Base-by-base conservation (phyloP, 2,113 vertebrate genomes). In the Macaca mulatta region DNA sequence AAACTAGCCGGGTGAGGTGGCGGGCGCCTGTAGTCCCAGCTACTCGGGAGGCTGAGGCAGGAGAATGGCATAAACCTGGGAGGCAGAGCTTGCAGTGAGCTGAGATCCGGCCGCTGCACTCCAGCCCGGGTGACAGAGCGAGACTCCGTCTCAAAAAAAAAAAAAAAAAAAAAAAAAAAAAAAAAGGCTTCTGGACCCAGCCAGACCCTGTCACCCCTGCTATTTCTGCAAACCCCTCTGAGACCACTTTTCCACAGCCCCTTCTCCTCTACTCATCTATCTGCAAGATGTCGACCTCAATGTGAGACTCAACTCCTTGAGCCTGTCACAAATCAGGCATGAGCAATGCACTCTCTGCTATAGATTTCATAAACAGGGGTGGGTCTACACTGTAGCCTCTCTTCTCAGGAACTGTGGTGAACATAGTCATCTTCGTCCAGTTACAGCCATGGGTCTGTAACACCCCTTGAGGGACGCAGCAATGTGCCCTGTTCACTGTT, bases 301-400 rank as follows among this genome's bases (percentile, higher is more conserved):
- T 17, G 67, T n/a, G 59, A 48, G 16, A 70, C 7, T 45, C 27
- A 25, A 2, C 22, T 82, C 59, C 32, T 16, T 45, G 72, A 40
- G 35, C 38, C 7, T 27, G 55, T 57, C 13, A 12, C 77, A 61
- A 35, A 2, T 48, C 75, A 13, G 0, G 30, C 8, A 3, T 0
- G 25, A 74, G 30, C 45, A 5, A 7, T 0, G 3, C 0, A 0
- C n/a, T 5, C 35, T 78, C n/a, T 8, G 27, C 59, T 55, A 13
- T 45, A 11, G 27, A 32, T 55, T 88, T 67, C 77, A 5, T 4
- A 48, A 18, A 4, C 11, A 0, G 3, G 16, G 30, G 67, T 10
- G 35, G 14, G 23, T 50, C 87, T 10, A 30, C 38, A 9, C 55
- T 2, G 8, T 35, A 77, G 89, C 23, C 12, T 77, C 27, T 77